These are phyloP conservation scores for Gyps fulvus DNA, from an alignment of 2,113 vertebrate species.

Conservation along the genomic window DNA sequence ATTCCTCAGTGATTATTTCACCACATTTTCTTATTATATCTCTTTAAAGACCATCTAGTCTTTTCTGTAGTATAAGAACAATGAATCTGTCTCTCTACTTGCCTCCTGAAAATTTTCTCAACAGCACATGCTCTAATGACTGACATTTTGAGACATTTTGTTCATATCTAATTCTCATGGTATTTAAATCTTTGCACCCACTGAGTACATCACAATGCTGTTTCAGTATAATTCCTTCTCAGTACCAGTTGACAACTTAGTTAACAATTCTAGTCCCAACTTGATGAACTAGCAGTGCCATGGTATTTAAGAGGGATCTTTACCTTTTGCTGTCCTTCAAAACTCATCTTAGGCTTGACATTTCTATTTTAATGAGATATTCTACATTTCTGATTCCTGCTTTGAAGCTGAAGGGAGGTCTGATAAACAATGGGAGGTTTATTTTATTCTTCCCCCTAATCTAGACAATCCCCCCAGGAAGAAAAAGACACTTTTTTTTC, in stretches of 20 bases:
- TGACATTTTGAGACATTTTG: conserved; percentile 42
- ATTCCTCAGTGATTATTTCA: neutral
- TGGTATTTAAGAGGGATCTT: conserved; percentile 41
- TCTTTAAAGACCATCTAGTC: neutral
- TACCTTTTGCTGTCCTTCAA: conserved; percentile 31
- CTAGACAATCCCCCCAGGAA: neutral
- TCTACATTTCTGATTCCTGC: neutral
- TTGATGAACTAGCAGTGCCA: conserved; percentile 20
- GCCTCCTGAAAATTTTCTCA: neutral
- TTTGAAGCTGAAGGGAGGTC: neutral
- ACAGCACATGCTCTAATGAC: neutral
- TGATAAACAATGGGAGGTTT: neutral
- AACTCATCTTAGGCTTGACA: conserved; percentile 35
- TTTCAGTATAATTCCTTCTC: conserved; percentile 9
- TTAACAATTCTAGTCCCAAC: conserved; percentile 7
- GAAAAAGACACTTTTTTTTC: neutral
- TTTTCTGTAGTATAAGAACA: neutral
- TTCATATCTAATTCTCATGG: conserved; percentile 19
- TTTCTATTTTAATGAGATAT: conserved; percentile 48
- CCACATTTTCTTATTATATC: neutral
- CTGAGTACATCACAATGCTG: neutral
- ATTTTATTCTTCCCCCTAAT: neutral
- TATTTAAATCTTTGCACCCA: conserved; percentile 39
- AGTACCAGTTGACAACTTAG: conserved; percentile 1
- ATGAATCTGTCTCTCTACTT: neutral